Evolutionary conservation across 2,113 vertebrate species (phyloP), one percentile per base, ranked within the genome.

Genomic region (Rhynchomys soricoides): DNA sequence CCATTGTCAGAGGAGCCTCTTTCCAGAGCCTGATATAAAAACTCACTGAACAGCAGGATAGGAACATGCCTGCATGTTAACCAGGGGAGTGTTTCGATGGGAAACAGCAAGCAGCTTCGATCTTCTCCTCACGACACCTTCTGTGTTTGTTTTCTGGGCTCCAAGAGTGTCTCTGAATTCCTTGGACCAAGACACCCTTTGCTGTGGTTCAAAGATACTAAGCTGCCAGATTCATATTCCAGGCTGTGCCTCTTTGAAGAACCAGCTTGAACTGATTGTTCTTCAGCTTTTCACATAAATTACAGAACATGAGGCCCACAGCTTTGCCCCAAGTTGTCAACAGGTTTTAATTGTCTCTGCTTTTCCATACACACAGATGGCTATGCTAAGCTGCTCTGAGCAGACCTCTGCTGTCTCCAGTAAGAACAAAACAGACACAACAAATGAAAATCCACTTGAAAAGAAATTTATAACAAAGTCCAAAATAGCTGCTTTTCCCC

Each of bases 291-390:
- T 95, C 97, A 96, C 89, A 96, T 88, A 97, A 97, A 97, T 97
- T 96, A 97, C 83, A 86, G 94, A 98, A 97, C 96, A 96, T 31
- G 97, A 96, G 92, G 83, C 79, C 74, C 87, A 85, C 75, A 97
- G 91, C 81, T 96, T 97, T 97, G 86, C 93, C 91, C 92, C 93
- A 92, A 97, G 86, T 94, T 98, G 95, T 97, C 96, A 98, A 91
- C 96, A 98, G 94, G 87, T 95, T 98, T 98, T 98, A 97, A 97
- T 97, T 98, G 91, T 97, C 89, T 98, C 92, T 66, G 89, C 87
- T 96, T 96, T 97, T 96, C 91, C 34, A 68, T 97, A 98, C 91
- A 96, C 50, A 94, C 97, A 98, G 97, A 96, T 96, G 97, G 91
- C 0, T 17, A 75, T 55, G 79, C 91, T 89, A 85, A 95, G 96